Base-by-base conservation (phyloP, 1,140 invertebrate genomes). In the Macrobrachium nipponense region DNA sequence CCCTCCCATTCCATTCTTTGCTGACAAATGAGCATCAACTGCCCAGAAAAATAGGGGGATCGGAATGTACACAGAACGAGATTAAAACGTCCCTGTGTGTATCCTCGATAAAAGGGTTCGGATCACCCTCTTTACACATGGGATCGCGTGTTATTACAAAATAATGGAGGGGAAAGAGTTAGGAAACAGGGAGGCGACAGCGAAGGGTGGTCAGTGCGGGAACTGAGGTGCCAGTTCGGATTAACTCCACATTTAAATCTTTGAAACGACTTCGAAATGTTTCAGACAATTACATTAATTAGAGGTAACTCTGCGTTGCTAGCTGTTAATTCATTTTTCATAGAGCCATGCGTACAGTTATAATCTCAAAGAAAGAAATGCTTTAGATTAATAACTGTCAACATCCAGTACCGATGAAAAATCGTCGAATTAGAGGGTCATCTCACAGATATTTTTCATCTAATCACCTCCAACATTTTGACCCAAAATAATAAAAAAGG, bases 21-120 rank as follows among this genome's bases (percentile, higher is more conserved):
- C 66, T 82, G 80, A 82, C 80, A 82, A 82, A 82, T 82, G 80
- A 82, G 68, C 80, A 82, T 82, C 80, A 82, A 82, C 66, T 73
- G 20, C 7, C 77, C 79, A 36, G 61, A 59, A 82, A 82, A 82
- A 82, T 27, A 73, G 20, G 58, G 51, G 80, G 68, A 72, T 72
- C 66, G 66, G 79, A 70, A 36, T 60, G 51, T 82, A 82, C 66
- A 82, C 80, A 82, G 72, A 82, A 82, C 73, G 80, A 59, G 80
- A 82, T 82, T 82, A 82, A 23, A 75, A 27, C 51, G 20, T 66
- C 80, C 78, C 43, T 73, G 17, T 72, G 80, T 82, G 68, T 82
- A 60, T 73, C 70, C 58, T 72, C 80, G 66, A 82, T 82, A 82
- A 81, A 82, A 82, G 68, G 80, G 80, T 82, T 82, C 27, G 68